Base-by-base conservation (phyloP, 2,797 vertebrate species). In the Meriones psammophilus region DNA sequence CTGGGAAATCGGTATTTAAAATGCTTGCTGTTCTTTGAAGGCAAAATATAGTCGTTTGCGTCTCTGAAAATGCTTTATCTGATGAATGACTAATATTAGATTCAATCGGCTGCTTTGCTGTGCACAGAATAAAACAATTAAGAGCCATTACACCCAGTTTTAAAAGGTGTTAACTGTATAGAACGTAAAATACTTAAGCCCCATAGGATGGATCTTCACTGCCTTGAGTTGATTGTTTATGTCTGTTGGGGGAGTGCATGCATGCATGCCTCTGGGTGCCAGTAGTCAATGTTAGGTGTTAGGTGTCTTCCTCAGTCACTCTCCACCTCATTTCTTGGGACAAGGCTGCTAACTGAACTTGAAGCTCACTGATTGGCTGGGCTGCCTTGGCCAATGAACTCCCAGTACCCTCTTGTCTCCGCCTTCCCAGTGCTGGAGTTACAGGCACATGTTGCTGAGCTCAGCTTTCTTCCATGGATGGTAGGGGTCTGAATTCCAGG, bases 21-120 rank as follows among this genome's bases (percentile, higher is more conserved):
- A 94, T 89, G 88, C 92, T 96, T 89, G 80, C 94, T 92, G 90
- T 92, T 94, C 92, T 97, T 90, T 73, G 64, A 96, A 58, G 95
- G 54, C 85, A 78, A 95, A 96, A 94, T 76, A 58, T 33, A 96
- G 89, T 77, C 54, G 73, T 97, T 94, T 97, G 96, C 95, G 93
- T 93, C 88, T 96, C 13, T 0, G 73, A 91, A 96, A 46, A 96
- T 95, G 96, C 97, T 97, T 89, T 74, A 69, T 97, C 95, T 95
- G 89, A 93, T 93, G 94, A 97, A 92, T 20, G 76, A 95, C 96
- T 94, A 94, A 96, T 76, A 95, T 96, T 95, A 84, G 96, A 92
- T 97, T 95, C 94, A 66, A 84, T 90, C 91, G 97, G 80, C 95
- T 92, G 96, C 56, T 96, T 97, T 95, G 64, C 89, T 73, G 5